Evolutionary conservation across 2,113 vertebrate species (phyloP).

Genomic region (pig (Sus scrofa)): T2T-Sscrofa CM000817.6:129689501-129690000

Average conservation of each 20-base stretch:
- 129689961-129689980: background rate
- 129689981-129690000: background rate
- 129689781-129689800: background rate
- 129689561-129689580: constrained; percentile 59
- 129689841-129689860: background rate
- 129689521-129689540: background rate
- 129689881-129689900: background rate
- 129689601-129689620: constrained; percentile 61
- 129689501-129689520: background rate
- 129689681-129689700: constrained; percentile 3
- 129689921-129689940: background rate
- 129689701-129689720: constrained; percentile 56
- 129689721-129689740: constrained; percentile 39
- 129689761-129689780: background rate
- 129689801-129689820: background rate
- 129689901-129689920: background rate
- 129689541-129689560: constrained; percentile 37
- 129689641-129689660: constrained; percentile 44
- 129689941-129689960: background rate
- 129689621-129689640: constrained; percentile 31
- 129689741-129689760: background rate
- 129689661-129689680: constrained; percentile 61
- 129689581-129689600: constrained; percentile 59
- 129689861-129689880: background rate
- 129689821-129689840: background rate